Conservation (phyloP, 2,888 invertebrate species). For the Rhaphigaster nebulosa region DNA sequence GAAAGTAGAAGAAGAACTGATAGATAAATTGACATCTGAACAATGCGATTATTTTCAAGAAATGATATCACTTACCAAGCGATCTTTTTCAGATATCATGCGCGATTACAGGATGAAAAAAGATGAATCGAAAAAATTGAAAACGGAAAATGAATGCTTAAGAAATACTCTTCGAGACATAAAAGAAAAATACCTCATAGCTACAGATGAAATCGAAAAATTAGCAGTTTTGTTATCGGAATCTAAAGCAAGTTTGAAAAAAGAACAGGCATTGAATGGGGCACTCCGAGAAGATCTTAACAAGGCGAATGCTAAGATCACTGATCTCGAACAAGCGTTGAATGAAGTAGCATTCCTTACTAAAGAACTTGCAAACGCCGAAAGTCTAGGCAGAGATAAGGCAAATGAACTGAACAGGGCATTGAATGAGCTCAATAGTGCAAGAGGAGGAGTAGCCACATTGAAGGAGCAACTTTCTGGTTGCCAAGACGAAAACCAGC, state of each 20-base stretch:
- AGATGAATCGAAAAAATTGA: conserved; percentile 5
- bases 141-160: conserved; percentile 55
- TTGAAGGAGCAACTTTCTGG: conserved; percentile 46
- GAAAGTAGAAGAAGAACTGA: conserved; percentile 38
- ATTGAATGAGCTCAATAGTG: not conserved
- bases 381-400: not conserved
- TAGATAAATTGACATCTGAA: not conserved
- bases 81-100: conserved; percentile 53
- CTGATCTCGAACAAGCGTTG: conserved; percentile 35
- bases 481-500: conserved; percentile 47
- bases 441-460: conserved; percentile 47
- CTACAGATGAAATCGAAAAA: conserved; percentile 59
- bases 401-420: not conserved
- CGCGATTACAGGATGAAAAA: conserved; percentile 55
- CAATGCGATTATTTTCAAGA: conserved; percentile 57
- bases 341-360: conserved; percentile 58
- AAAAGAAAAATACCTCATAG: conserved; percentile 55
- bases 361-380: not conserved
- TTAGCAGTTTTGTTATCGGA: conserved; percentile 43
- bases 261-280: conserved; percentile 59
- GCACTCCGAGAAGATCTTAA: conserved; percentile 54
- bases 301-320: conserved; percentile 55
- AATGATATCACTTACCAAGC: conserved; percentile 56
- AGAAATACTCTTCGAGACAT: conserved; percentile 27
- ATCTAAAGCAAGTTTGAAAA: conserved; percentile 23